phyloP scores from a whole-genome alignment of 2,888 invertebrate species.

The Gandaritis pyraliata region DNA sequence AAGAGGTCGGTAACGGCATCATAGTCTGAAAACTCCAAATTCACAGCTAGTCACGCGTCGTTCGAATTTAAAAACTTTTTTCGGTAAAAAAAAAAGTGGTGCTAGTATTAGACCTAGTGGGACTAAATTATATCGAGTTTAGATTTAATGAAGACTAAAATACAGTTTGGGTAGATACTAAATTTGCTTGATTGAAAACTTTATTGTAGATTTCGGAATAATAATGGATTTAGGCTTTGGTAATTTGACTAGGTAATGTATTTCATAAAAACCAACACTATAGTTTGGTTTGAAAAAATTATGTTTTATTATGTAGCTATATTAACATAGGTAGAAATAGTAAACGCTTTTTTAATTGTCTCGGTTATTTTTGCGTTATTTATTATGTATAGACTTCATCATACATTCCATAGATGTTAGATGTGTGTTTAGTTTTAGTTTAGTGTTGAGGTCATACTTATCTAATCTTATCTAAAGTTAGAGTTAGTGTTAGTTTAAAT shows the following conservation, averaged over 20 bases:
- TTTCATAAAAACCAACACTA: neutral
- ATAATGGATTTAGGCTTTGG: neutral
- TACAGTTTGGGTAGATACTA: constrained; percentile 29
- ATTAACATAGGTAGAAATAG: neutral
- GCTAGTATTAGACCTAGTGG: constrained; percentile 55
- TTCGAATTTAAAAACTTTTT: constrained; percentile 45
- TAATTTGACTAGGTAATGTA: constrained; percentile 2
- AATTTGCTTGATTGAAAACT: constrained; percentile 3
- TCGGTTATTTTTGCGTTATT: constrained; percentile 44
- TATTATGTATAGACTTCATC: constrained; percentile 63
- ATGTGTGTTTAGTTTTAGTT: constrained; percentile 34
- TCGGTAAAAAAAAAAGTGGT: constrained; percentile 53
- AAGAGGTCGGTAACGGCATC: constrained; percentile 96
- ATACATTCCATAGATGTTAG: constrained; percentile 62
- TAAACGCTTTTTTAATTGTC: constrained; percentile 10
- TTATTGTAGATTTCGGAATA: constrained; percentile 1
- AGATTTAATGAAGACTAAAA: constrained; percentile 28
- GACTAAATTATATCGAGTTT: constrained; percentile 29
- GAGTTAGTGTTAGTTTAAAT: constrained; percentile 45
- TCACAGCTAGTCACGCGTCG: constrained; percentile 55
- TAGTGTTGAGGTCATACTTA: constrained; percentile 29
- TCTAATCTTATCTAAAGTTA: constrained; percentile 26
- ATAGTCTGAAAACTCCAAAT: constrained; percentile 85
- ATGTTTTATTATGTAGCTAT: neutral
- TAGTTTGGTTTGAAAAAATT: neutral